Base-by-base conservation (phyloP, 1,140 invertebrate species). In the Thaumetopoea pityocampa region DNA sequence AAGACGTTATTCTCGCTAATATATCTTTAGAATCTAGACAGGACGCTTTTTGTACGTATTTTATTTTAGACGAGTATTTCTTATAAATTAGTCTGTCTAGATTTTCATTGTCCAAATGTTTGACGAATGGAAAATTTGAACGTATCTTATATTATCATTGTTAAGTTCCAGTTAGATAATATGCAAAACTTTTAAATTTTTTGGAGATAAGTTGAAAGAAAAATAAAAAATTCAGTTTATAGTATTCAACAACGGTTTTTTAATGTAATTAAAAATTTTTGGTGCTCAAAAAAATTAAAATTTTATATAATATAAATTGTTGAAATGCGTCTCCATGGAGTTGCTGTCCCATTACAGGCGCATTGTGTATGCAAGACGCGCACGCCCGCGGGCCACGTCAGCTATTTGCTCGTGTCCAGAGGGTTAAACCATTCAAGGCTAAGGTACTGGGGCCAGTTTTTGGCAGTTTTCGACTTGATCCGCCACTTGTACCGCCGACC, bases 361-460 rank as follows among this genome's bases (percentile, higher is more conserved):
- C 72, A 79, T 79, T 84, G 76, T 65, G 79, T 84, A 84, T 84
- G 79, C 79, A 84, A 59, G 71, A 58, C 79, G 77, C 77, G 74
- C 52, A 45, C 33, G 65, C 60, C 66, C 66, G 68, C 67, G 57
- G 72, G 71, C 74, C 67, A 78, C 79, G 70, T 79, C 79, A 83
- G 79, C 79, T 81, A 83, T 83, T 83, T 71, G 77, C 68, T 77
- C 74, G 59, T 80, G 79, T 73, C 79, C 79, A 74, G 71, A 73
- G 73, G 77, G 77, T 77, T 84, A 78, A 84, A 67, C 79, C 79
- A 84, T 84, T 81, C 79, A 84, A 84, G 79, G 79, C 77, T 84
- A 84, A 79, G 67, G 57, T 52, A 63, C 66, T 61, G 64, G 61
- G 74, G 73, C 77, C 68, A 81, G 73, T 81, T 84, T 84, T 84